Evolutionary conservation across 2,113 vertebrate species (phyloP), one percentile per base, ranked within the genome.

Genomic region (Chionomys nivalis): DNA sequence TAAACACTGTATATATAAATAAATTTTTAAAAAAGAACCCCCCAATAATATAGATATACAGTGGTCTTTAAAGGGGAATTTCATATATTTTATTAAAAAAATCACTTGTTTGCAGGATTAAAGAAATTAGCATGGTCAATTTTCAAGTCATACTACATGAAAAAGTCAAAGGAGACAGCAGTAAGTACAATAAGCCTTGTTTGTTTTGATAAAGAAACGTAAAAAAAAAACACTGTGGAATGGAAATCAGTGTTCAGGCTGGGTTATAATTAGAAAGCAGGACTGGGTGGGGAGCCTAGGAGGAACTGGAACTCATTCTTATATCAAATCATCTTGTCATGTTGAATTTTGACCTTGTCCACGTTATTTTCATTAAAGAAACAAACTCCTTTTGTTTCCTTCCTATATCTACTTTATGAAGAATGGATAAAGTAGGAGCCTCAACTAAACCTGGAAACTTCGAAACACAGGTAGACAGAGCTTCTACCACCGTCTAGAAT

Each of bases 321-420:
- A 89, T 63, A 36, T 63, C 61, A 58, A 96, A 70, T 11, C 4
- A 33, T 65, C 42, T 66, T 61, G n/a, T 47, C 75, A 66, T 90
- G 33, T 88, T 93, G 65, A 94, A 33, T 87, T 92, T 36, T 77
- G 70, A 87, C 52, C 6, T 39, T 36, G n/a, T 81, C 42, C n/a
- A 49, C 72, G 49, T 49, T 65, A 82, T 85, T 93, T 83, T 47
- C 44, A 91, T 52, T 85, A 93, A 95, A 55, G 26, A 92, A 95
- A 90, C 58, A 90, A 95, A 96, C 8, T n/a, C 36, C 28, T 87
- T 93, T 72, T 86, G 44, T 85, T 85, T 92, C 95, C 70, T 94
- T 90, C 66, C 39, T 94, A 66, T 23, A 68, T 11, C 10, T 33
- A 1, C 3, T 92, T 94, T 78, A 70, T 5, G 75, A 87, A 81